Conservation (phyloP, 2,797 vertebrate genomes). For the Diceros bicornis region DNA sequence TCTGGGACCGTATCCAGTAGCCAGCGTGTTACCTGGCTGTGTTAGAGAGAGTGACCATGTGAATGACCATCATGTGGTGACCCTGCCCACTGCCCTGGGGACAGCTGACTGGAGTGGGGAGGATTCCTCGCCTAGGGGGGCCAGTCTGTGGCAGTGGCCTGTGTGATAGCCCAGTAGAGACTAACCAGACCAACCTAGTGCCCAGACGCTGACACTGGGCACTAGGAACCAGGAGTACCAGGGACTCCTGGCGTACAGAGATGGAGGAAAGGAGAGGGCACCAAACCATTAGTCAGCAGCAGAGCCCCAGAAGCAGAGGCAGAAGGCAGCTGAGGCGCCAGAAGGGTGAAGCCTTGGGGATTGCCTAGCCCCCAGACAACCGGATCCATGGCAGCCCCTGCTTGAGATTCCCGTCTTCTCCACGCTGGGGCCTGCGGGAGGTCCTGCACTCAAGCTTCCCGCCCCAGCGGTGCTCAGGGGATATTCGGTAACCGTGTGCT, state of each 20-base stretch:
- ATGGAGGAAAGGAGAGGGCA: neutral
- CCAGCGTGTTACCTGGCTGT: accelerated
- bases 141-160: neutral
- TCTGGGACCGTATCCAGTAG: neutral
- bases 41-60: accelerated
- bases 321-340: neutral
- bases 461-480: too few relatives aligned
- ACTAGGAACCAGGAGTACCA: neutral
- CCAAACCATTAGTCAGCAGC: neutral
- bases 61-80: accelerated
- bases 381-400: neutral
- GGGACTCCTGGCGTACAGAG: neutral
- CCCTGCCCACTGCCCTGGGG: neutral
- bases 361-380: neutral
- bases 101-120: neutral
- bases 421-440: neutral
- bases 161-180: neutral
- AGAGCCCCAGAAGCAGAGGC: neutral
- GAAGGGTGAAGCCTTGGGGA: neutral
- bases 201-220: neutral
- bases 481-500: too few relatives aligned
- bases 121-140: neutral
- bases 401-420: neutral
- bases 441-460: too few relatives aligned
- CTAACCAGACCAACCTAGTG: neutral